Conservation (phyloP, 2,113 vertebrate genomes). For the Antennarius striatus region DNA sequence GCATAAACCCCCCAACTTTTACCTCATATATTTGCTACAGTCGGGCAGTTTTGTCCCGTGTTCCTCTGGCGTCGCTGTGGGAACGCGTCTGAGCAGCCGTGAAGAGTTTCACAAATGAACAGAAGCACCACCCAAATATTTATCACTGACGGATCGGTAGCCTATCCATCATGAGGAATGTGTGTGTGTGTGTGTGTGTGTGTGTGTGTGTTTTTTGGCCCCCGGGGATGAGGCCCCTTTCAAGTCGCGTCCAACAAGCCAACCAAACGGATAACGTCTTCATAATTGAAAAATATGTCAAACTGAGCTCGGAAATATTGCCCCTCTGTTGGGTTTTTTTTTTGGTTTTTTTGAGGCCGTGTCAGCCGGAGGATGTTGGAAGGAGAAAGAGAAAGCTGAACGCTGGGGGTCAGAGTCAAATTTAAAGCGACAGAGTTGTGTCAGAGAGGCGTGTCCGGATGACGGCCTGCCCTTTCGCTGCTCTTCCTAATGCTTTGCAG, state of each 20-base stretch:
- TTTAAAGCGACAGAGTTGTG: slow-evolving; percentile 77
- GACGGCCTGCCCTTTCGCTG: slow-evolving; percentile 52
- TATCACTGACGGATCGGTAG: slow-evolving; percentile 39
- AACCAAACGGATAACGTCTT: slow-evolving; percentile 49
- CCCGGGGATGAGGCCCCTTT: slow-evolving; percentile 27
- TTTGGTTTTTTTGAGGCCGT: slow-evolving; percentile 66
- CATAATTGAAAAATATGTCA: slow-evolving; percentile 37
- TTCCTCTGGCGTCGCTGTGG: slow-evolving; percentile 29
- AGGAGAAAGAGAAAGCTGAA: slow-evolving; percentile 38
- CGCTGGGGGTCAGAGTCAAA: slow-evolving; percentile 45
- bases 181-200: background rate
- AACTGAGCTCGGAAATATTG: slow-evolving; percentile 20
- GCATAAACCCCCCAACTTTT: slow-evolving; percentile 67
- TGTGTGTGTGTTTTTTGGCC: slow-evolving; percentile 51
- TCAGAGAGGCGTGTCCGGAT: slow-evolving; percentile 65
- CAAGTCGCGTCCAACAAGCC: slow-evolving; percentile 34
- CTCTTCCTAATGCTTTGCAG: slow-evolving; percentile 55
- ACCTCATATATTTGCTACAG: slow-evolving; percentile 52
- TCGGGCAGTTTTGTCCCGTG: slow-evolving; percentile 34
- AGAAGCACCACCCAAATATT: slow-evolving; percentile 47
- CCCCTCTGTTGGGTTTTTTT: slow-evolving; percentile 56
- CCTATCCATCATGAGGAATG: slow-evolving; percentile 40
- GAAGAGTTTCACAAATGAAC: slow-evolving; percentile 29
- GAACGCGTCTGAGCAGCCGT: slow-evolving; percentile 54
- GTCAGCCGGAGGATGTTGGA: slow-evolving; percentile 52